Conservation (phyloP, 2,888 invertebrate genomes). For the Pseudanteris insignis region DNA sequence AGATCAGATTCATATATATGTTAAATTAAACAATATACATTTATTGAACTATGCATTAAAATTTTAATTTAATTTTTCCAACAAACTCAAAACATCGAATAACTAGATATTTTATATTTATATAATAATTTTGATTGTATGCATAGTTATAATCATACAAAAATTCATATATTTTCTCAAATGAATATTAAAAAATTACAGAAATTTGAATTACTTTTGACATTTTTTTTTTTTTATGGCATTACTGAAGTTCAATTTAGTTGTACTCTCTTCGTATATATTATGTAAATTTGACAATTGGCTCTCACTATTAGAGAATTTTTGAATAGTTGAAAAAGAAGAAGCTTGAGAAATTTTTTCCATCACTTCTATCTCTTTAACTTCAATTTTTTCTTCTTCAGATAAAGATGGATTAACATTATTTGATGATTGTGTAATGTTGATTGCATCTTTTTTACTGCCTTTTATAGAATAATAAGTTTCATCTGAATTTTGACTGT, state of each 20-base stretch:
- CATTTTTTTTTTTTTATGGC: constrained; percentile 9
- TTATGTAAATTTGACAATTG: constrained; percentile 1
- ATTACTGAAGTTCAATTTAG: constrained; percentile 16
- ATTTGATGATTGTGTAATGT: not conserved
- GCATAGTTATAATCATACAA: too few species aligned
- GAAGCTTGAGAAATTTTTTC: constrained; percentile 48
- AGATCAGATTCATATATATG: not conserved
- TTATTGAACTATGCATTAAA: too few species aligned
- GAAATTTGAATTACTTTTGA: too few species aligned
- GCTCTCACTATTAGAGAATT: constrained; percentile 4
- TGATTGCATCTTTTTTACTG: not conserved
- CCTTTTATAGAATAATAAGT: constrained; percentile 15
- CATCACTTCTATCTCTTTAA: constrained; percentile 1
- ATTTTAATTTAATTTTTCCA: too few species aligned
- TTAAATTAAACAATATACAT: not conserved
- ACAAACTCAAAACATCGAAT: too few species aligned
- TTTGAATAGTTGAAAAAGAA: constrained; percentile 10
- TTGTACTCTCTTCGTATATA: not conserved
- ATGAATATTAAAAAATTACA: too few species aligned
- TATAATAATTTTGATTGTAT: too few species aligned
- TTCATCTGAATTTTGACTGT: constrained; percentile 11
- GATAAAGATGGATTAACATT: not conserved
- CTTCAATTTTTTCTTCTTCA: not conserved
- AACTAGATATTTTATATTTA: too few species aligned
- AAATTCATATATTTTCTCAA: too few species aligned